A percentile compares a stretch with the other conserved stretches of the same genome.
Evolutionary conservation across 2,797 vertebrate species (phyloP).

Genomic region (Falco peregrinus): DNA sequence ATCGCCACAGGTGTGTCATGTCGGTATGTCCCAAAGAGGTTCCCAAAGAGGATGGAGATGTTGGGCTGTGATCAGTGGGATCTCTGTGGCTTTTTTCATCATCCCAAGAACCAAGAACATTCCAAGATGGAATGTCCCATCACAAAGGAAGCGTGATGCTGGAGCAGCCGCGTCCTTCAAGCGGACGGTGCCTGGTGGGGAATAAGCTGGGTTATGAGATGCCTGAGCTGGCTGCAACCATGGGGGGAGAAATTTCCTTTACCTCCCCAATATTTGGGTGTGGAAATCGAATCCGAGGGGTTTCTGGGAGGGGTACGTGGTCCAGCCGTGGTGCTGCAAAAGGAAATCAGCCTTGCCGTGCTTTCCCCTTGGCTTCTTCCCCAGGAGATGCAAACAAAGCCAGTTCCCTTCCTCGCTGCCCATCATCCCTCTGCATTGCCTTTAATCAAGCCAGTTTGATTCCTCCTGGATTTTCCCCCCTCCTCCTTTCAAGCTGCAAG

Average conservation of each 20-base stretch:
- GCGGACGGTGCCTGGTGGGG: fast-evolving
- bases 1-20: not conserved
- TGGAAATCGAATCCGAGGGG: not conserved
- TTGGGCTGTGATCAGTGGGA: too few species aligned
- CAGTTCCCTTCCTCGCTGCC: fast-evolving
- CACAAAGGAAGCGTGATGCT: not conserved
- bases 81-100: too few species aligned
- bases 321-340: not conserved
- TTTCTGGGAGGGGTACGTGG: not conserved
- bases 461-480: not conserved
- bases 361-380: not conserved
- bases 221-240: not conserved
- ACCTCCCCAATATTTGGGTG: not conserved
- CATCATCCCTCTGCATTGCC: not conserved
- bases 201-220: not conserved
- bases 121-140: not conserved
- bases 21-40: not conserved
- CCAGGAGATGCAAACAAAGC: not conserved
- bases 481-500: not conserved
- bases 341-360: not conserved
- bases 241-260: not conserved
- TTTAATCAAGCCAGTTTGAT: not conserved
- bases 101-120: not conserved
- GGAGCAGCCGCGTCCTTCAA: not conserved
- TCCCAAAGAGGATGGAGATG: not conserved